phyloP scores from a whole-genome alignment of 2,888 invertebrate genomes.

The Drosophila pseudotalamancana region DNA sequence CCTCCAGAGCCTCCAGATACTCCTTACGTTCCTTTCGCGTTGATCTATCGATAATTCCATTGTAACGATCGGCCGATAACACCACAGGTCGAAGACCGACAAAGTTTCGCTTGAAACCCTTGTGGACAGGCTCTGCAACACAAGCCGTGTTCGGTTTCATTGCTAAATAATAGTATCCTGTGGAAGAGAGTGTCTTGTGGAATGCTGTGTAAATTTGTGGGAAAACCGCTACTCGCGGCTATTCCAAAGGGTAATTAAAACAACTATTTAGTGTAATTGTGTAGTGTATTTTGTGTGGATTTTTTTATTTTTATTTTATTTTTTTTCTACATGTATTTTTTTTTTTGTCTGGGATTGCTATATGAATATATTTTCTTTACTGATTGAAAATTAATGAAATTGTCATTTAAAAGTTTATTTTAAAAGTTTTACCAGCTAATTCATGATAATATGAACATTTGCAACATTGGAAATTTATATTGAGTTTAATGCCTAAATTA shows the following conservation, averaged over 20 bases:
- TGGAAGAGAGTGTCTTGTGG: not conserved
- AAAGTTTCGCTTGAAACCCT: not conserved
- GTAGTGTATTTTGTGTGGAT: too few relatives aligned
- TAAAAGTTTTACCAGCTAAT: too few relatives aligned
- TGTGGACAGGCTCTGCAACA: conserved; percentile 4
- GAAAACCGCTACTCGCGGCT: not conserved
- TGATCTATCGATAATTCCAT: conserved; percentile 43
- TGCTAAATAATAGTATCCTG: not conserved
- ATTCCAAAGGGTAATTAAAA: not conserved
- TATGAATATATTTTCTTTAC: not conserved
- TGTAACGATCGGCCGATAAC: conserved; percentile 49
- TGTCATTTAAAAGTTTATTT: too few relatives aligned
- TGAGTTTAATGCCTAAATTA: too few relatives aligned
- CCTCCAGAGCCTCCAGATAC: conserved; percentile 27
- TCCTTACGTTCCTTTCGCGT: conserved; percentile 17
- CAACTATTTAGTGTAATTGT: conserved; percentile 1
- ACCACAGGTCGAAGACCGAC: conserved; percentile 38
- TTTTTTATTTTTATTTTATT: not conserved
- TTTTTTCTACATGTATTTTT: not conserved
- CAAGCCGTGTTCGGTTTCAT: conserved; percentile 24
- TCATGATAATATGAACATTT: too few relatives aligned
- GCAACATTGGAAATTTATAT: too few relatives aligned
- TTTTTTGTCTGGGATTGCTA: not conserved
- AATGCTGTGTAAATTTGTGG: not conserved
- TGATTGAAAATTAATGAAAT: too few relatives aligned